Evolutionary conservation across 2,888 invertebrate species (phyloP), one percentile per base, ranked within the genome.

Genomic region (Cantharis nigra): DNA sequence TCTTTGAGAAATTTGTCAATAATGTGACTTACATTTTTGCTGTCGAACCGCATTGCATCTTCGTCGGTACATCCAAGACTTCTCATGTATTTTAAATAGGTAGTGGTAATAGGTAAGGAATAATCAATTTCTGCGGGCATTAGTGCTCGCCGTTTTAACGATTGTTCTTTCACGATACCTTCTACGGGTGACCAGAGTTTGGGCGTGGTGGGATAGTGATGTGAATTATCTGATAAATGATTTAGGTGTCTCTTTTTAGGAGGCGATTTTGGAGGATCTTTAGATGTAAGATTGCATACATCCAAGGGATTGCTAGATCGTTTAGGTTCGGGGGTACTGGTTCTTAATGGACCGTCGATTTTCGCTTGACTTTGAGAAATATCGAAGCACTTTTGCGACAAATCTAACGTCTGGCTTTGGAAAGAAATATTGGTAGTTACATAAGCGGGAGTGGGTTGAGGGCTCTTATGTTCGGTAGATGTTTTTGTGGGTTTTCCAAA

Each of bases 101-200:
- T 95, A 72, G 96, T 96, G 70, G 97, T 97, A 83, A 97, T 96
- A 69, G 97, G 97, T 85, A 97, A 92, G 85, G 95, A 95, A 90
- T 94, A 95, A 89, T 96, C 95, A 81, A 94, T 92, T 78, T 92
- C 91, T 30, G 90, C 90, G 26, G 89, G 85, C 81, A 86, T 85
- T 75, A 88, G 81, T 69, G 85, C 74, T 78, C 78, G 82, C 74
- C 81, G 80, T 71, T 81, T 78, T 74, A 81, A 79, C 63, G 78
- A 70, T 74, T 83, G 81, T 75, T 83, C 83, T 76, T 81, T 79
- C 79, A 83, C 83, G 87, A 85, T 77, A 87, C 85, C 86, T 79
- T 87, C 87, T 70, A 91, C 91, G 18, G 92, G 91, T 75, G 91
- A 90, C 92, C 92, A 92, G n/a, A 91, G 91, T 83, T 92, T 92